phyloP scores from a whole-genome alignment of 2,797 vertebrate genomes.

The Acipenser transmontanus region DNA sequence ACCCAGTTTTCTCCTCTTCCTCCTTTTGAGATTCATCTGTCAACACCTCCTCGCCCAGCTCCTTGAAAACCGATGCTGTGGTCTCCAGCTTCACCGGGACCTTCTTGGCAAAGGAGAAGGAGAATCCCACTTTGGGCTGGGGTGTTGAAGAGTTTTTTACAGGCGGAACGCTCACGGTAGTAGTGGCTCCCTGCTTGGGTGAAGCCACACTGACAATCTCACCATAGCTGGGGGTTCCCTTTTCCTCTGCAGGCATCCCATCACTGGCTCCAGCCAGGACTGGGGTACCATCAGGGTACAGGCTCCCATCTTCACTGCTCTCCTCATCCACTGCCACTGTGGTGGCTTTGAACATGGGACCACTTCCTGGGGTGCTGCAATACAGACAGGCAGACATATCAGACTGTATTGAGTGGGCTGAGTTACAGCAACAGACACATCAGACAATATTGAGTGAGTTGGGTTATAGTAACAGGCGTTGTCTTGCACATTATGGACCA shows the following conservation, averaged over 20 bases:
- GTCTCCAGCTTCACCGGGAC: conserved; percentile 90
- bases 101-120: conserved; percentile 96
- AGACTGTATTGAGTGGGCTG: not conserved
- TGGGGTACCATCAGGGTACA: conserved; percentile 50
- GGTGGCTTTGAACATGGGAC: conserved; percentile 96
- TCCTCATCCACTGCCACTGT: conserved; percentile 89
- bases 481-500: no score
- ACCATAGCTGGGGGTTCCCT: conserved; percentile 19
- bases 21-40: conserved; percentile 57
- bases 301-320: conserved; percentile 62
- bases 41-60: conserved; percentile 75
- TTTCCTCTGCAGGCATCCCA: conserved; percentile 40
- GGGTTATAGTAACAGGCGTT: no score
- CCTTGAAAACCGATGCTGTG: conserved; percentile 87
- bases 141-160: conserved; percentile 56
- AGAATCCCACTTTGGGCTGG: conserved; percentile 84
- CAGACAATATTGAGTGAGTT: no score
- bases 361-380: conserved; percentile 84
- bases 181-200: conserved; percentile 48
- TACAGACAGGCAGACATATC: conserved; percentile 10
- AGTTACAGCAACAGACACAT: no score
- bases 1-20: conserved; percentile 65
- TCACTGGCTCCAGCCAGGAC: conserved; percentile 42
- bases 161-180: conserved; percentile 66
- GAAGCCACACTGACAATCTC: conserved; percentile 34